Evolutionary conservation across 2,888 invertebrate species (phyloP).

Genomic region (Spisula solida): DNA sequence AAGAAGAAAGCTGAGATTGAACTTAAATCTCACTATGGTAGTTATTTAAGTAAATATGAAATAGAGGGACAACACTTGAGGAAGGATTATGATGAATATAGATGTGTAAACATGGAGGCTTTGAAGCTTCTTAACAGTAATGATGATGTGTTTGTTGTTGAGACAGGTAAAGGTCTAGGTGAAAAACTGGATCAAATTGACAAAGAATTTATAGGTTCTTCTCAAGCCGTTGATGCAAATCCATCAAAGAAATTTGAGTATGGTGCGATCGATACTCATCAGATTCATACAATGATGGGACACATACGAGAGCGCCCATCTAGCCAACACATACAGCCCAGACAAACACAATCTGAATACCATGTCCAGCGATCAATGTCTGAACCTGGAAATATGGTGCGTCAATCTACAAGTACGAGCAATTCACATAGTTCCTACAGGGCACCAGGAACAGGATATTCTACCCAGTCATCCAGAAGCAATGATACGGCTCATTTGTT

Average conservation of each 20-base stretch:
- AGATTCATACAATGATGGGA: slow-evolving; percentile 49
- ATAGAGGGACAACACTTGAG: slow-evolving; percentile 23
- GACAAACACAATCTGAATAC: neutral
- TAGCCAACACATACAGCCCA: neutral
- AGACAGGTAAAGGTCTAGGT: slow-evolving; percentile 47
- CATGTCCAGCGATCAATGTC: neutral
- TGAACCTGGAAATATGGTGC: neutral
- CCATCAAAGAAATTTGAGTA: slow-evolving; percentile 42
- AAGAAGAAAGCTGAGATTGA: slow-evolving; percentile 51
- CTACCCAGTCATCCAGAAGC: neutral
- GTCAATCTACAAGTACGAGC: neutral
- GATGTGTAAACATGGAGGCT: slow-evolving; percentile 40
- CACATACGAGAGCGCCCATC: neutral
- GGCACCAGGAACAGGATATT: neutral
- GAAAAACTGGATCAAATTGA: slow-evolving; percentile 47
- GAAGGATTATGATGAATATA: slow-evolving; percentile 49
- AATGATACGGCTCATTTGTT: neutral
- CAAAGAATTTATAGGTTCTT: neutral
- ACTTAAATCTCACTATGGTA: slow-evolving; percentile 51
- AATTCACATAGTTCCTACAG: neutral
- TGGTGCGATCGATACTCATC: slow-evolving; percentile 22
- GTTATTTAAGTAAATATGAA: slow-evolving; percentile 35
- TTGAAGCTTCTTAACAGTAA: slow-evolving; percentile 51
- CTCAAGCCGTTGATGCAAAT: neutral
- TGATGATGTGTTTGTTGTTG: slow-evolving; percentile 49